Evolutionary conservation across 2,113 vertebrate genomes (phyloP).

Genomic region (Calcarius ornatus): DNA sequence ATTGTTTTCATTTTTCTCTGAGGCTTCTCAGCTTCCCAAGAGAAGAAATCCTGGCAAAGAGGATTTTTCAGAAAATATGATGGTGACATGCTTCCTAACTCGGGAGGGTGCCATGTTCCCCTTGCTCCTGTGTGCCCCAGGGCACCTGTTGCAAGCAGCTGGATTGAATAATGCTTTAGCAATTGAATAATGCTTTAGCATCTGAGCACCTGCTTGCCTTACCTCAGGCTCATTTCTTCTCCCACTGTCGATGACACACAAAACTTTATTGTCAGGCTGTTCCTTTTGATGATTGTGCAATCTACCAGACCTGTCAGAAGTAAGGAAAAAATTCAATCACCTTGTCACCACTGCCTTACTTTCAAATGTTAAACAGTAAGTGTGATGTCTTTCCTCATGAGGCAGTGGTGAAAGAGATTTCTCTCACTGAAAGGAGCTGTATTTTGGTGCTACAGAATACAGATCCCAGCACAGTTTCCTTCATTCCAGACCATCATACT

Average conservation of each 20-base stretch:
- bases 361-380: neutral
- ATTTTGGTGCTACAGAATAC: neutral
- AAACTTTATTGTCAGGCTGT: neutral
- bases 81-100: neutral
- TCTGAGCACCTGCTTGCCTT: neutral
- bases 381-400: neutral
- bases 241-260: neutral
- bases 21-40: too few species aligned
- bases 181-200: neutral
- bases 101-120: neutral
- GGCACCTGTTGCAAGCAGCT: neutral
- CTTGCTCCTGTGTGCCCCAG: accelerated
- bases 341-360: neutral
- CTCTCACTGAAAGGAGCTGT: neutral
- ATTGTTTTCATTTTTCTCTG: too few species aligned
- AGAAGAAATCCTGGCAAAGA: too few species aligned
- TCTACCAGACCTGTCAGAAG: neutral
- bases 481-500: neutral
- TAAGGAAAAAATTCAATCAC: neutral
- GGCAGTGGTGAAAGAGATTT: neutral
- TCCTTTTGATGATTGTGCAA: neutral
- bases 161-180: accelerated
- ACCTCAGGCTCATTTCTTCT: neutral
- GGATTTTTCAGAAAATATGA: too few species aligned
- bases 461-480: neutral